Base-by-base conservation (phyloP, 2,797 vertebrate species). In the Trachurus trachurus region DNA sequence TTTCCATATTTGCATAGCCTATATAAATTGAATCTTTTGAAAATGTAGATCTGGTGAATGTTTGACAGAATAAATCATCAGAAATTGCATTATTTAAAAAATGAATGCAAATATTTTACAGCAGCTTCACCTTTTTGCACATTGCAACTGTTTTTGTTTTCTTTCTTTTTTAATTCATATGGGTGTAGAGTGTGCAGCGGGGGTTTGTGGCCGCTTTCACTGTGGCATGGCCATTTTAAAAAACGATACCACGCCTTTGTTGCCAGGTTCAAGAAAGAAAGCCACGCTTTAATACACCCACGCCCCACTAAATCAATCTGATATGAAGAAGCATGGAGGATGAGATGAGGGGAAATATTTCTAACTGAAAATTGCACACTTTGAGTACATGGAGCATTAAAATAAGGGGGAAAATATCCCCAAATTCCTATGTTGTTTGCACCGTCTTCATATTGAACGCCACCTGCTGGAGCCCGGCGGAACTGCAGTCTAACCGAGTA, bases 161-260 rank as follows among this genome's bases (percentile, higher is more conserved):
- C 26, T 45, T 53, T 34, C 5, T 34, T 37, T 37, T 37, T 37
- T 8, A 2, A 19, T 39, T 60, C 4, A 57, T 69, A 65, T 66
- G 59, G 62, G n/a, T 69, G 12, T 66, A 71, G 58, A 73, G 42
- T 81, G 85, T 87, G 71, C 78, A 69, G 74, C 52, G 54, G 68
- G 37, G 78, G 74, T 65, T 83, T 86, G 80, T 69, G 76, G 79
- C 58, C 71, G 74, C 80, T 84, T 74, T 76, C 87, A 59, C 81
- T 80, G 86, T 88, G 86, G 91, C 90, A 94, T 90, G 93, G 92
- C 93, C 93, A 93, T 95, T 92, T 94, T 94, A 88, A 76, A 93
- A 87, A 83, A 83, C 75, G 70, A 85, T 75, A 95, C 95, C 95
- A 96, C 95, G 94, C 95, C 95, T 96, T 96, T 95, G 93, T 94